Percentiles rank a stretch among this genome's conserved stretches.
These are phyloP conservation scores for Chionodraco myersi DNA, from an alignment of 2,113 vertebrate species.

Conservation along the genomic window DNA sequence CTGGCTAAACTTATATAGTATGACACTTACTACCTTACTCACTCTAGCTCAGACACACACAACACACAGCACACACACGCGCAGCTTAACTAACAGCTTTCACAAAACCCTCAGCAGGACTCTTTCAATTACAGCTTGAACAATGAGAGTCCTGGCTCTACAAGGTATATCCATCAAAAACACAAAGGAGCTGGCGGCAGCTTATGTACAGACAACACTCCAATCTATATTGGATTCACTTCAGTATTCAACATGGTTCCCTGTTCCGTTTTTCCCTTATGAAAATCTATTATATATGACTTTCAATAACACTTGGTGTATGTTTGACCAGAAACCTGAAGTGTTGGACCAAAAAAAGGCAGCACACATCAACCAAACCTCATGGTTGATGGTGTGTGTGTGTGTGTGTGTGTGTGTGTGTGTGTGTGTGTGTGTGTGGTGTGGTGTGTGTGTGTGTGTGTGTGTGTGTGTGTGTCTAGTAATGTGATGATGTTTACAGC, in stretches of 20 bases:
- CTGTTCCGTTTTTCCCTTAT: conserved; percentile 2
- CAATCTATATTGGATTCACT: conserved; percentile 42
- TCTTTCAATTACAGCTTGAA: conserved; percentile 51
- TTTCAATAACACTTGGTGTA: not conserved
- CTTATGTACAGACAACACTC: conserved; percentile 1
- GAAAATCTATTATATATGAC: conserved; percentile 10
- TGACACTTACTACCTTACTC: not conserved
- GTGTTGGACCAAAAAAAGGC: not conserved
- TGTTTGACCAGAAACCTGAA: conserved; percentile 8
- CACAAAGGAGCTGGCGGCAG: conserved; percentile 22
- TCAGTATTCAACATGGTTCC: conserved; percentile 14
- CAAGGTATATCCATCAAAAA: conserved; percentile 36
- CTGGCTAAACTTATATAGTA: not conserved
- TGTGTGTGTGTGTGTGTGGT: too few relatives aligned
- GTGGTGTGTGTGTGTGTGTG: conserved; percentile 8
- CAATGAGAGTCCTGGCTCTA: conserved; percentile 25
- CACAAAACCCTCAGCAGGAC: conserved; percentile 30
- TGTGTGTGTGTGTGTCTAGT: not conserved
- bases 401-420: too few relatives aligned
- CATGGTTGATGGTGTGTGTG: not conserved
- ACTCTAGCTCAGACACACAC: conserved; percentile 8
- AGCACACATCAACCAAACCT: not conserved
- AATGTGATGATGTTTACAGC: conserved; percentile 63
- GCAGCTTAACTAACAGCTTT: conserved; percentile 16
- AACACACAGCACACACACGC: conserved; percentile 14